Conservation (phyloP, 2,888 invertebrate genomes). For the Parthenolecanium corni region DNA sequence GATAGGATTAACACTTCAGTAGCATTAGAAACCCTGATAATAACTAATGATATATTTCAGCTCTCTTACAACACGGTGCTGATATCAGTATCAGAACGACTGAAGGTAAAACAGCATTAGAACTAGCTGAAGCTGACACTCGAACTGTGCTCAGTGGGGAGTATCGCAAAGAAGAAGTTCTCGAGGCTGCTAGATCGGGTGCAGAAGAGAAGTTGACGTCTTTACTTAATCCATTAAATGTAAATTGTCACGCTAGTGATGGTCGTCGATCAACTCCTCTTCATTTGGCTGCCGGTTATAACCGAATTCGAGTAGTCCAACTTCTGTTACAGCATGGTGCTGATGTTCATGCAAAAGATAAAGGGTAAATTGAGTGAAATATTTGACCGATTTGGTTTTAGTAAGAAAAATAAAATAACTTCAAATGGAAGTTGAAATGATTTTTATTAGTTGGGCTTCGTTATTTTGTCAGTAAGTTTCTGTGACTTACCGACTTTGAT, state of each 20-base stretch:
- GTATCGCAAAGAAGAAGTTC: constrained; percentile 79
- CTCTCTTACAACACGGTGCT: constrained; percentile 85
- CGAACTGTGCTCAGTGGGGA: constrained; percentile 78
- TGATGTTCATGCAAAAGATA: constrained; percentile 94
- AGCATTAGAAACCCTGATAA: too few species aligned
- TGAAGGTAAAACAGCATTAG: constrained; percentile 85
- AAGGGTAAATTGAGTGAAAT: too few species aligned
- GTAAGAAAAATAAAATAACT: too few species aligned
- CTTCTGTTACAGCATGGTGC: constrained; percentile 81
- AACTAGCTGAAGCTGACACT: constrained; percentile 71
- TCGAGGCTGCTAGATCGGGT: constrained; percentile 87
- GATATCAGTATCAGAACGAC: constrained; percentile 84
- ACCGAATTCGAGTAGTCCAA: constrained; percentile 79
- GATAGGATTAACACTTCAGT: too few species aligned
- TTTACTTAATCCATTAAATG: constrained; percentile 83
- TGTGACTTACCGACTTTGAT: too few species aligned
- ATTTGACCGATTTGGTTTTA: too few species aligned
- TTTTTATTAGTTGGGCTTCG: too few species aligned
- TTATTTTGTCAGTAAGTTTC: too few species aligned
- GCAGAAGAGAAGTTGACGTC: constrained; percentile 75
- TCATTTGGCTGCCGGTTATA: constrained; percentile 90
- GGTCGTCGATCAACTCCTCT: constrained; percentile 87
- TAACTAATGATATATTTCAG: constrained; percentile 43
- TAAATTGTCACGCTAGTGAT: constrained; percentile 95
- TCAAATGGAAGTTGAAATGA: too few species aligned